These are phyloP conservation scores for Alentia gelatinosa DNA, from an alignment of 2,888 invertebrate genomes.

Conservation along the genomic window DNA sequence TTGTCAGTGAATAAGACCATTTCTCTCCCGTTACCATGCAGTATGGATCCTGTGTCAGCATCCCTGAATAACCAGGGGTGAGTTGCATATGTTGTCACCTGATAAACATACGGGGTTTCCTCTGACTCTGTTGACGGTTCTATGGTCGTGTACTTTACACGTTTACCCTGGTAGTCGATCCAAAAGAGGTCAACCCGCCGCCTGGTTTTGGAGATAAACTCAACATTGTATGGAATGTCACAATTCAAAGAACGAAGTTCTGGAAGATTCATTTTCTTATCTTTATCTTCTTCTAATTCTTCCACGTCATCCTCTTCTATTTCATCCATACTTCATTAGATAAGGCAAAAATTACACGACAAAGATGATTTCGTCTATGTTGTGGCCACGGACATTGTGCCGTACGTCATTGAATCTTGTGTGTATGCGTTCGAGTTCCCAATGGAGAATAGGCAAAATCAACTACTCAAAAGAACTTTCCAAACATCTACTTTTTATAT, in stretches of 20 bases:
- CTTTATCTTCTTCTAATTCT: not conserved
- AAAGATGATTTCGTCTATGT: too few relatives aligned
- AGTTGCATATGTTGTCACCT: conserved; percentile 10
- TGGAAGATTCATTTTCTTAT: conserved; percentile 12
- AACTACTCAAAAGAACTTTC: too few relatives aligned
- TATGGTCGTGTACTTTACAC: conserved; percentile 46
- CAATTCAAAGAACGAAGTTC: not conserved
- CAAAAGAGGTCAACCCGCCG: conserved; percentile 44
- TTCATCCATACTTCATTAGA: not conserved
- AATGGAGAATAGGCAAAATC: too few relatives aligned
- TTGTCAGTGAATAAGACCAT: not conserved
- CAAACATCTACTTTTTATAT: too few relatives aligned
- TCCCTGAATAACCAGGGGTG: conserved; percentile 49
- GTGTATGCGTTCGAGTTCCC: too few relatives aligned
- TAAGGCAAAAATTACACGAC: not conserved
- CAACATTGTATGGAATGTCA: not conserved
- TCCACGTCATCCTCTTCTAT: not conserved
- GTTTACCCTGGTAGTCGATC: conserved; percentile 49
- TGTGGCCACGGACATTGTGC: too few relatives aligned
- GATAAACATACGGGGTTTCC: too few relatives aligned
- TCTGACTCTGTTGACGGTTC: not conserved
- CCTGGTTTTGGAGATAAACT: not conserved
- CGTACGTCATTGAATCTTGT: not conserved
- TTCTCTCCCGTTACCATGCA: not conserved
- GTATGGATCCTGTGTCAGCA: not conserved